phyloP scores from a whole-genome alignment of 2,113 vertebrate species.

The Clarias magur region DNA sequence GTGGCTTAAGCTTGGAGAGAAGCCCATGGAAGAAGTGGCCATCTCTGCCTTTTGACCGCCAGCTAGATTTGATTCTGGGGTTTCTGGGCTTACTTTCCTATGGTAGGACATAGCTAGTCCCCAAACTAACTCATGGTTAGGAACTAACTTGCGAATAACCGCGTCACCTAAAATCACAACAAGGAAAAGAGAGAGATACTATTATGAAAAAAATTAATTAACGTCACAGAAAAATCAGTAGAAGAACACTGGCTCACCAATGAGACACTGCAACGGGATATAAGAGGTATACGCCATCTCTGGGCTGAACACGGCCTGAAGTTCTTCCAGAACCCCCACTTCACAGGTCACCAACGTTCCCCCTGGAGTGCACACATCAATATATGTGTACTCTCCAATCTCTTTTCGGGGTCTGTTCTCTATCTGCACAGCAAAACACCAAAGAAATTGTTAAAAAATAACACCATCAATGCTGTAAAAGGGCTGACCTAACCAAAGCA shows the following conservation, averaged over 20 bases:
- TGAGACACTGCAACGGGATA: slow-evolving; percentile 91
- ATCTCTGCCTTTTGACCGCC: slow-evolving; percentile 57
- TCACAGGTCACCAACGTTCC: slow-evolving; percentile 75
- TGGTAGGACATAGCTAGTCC: slow-evolving; percentile 83
- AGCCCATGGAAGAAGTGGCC: slow-evolving; percentile 51
- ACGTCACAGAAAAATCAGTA: neutral
- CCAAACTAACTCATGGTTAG: slow-evolving; percentile 86
- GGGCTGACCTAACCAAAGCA: neutral
- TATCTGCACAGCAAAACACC: slow-evolving; percentile 59
- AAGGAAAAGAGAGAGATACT: neutral
- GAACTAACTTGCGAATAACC: slow-evolving; percentile 80
- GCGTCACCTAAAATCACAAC: slow-evolving; percentile 75
- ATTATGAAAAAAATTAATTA: neutral
- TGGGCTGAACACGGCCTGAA: slow-evolving; percentile 89
- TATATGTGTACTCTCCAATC: slow-evolving; percentile 74
- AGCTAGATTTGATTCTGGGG: slow-evolving; percentile 55
- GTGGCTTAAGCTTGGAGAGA: slow-evolving; percentile 56
- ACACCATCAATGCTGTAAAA: neutral
- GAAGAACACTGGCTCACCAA: slow-evolving; percentile 74
- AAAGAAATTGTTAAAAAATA: neutral
- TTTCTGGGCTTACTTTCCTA: slow-evolving; percentile 76
- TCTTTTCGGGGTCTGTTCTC: slow-evolving; percentile 66
- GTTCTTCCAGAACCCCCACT: slow-evolving; percentile 79
- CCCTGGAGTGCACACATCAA: slow-evolving; percentile 74
- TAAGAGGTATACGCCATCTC: slow-evolving; percentile 95